Evolutionary conservation across 2,113 vertebrate species (phyloP), one percentile per base, ranked within the genome.

Genomic region (Sialia sialis): DNA sequence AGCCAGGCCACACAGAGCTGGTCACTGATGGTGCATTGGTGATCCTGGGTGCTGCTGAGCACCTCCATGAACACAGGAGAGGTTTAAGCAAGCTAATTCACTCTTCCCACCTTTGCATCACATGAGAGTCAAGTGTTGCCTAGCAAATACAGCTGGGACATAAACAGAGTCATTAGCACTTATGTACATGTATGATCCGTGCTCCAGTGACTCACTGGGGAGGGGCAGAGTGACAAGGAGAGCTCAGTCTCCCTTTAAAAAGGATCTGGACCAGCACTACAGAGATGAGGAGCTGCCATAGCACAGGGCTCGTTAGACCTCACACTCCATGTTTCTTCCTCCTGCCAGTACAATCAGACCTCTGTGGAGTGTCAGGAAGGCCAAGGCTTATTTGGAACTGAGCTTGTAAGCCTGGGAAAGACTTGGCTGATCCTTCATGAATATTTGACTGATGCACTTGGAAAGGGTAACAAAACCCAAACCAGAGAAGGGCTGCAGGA

Each of bases 401-500:
- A 73, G 54, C 34, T 74, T 79, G 54, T 63, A 78, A 93, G 46
- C 32, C 79, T 88, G 59, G 38, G 59, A 77, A 92, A 94, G 51
- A 69, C 83, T 86, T 90, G 79, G 43, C 51, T 70, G 82, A 43
- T 69, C 29, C 70, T 80, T 94, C 3, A 0, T 74, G 92, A 93
- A 43, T 76, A 88, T 96, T 80, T 88, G 87, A 94, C 90, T 80
- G 82, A 62, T 1, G 4, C 55, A 43, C 83, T 92, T 92, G 67
- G 68, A 92, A 93, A 92, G 75, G 14, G 32, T 58, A 95, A 93
- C 79, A 86, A 86, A 95, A 93, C 19, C 51, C 16, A 0, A 73
- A 88, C 20, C 54, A 84, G 63, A 93, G 67, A 82, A 88, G 20
- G 59, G 16, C 64, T 55, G 63, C 72, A 43, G 54, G 60, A 86